Percentiles rank a stretch among this genome's conserved stretches.
Conservation (phyloP, 2,888 invertebrate species). For the Troides aeacus region DNA sequence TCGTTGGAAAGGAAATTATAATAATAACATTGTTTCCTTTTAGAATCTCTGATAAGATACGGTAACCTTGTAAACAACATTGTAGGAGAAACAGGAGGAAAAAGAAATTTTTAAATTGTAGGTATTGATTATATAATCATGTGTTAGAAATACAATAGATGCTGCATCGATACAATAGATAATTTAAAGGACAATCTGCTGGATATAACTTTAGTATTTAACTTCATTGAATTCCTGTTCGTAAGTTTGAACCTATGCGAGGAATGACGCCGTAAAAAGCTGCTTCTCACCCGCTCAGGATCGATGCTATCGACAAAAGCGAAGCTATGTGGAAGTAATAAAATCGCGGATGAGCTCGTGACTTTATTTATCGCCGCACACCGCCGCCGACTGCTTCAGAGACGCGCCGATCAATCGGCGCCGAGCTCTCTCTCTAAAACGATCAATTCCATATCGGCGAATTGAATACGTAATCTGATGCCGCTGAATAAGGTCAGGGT, state of each 20-base stretch:
- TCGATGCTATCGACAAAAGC: conserved; percentile 21
- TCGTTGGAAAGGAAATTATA: too few relatives aligned
- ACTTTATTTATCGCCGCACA: conserved; percentile 19
- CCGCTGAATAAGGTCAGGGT: too few relatives aligned
- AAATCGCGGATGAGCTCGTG: conserved; percentile 17
- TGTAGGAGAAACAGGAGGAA: too few relatives aligned
- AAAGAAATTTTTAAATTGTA: too few relatives aligned
- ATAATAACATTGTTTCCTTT: too few relatives aligned
- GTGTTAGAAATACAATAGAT: too few relatives aligned
- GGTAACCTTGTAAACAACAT: too few relatives aligned
- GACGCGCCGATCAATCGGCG: conserved; percentile 9
- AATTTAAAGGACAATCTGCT: too few relatives aligned
- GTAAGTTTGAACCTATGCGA: background rate
- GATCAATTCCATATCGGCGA: background rate
- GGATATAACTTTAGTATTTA: too few relatives aligned
- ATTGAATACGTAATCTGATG: background rate
- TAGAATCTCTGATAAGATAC: too few relatives aligned
- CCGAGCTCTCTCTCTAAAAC: background rate
- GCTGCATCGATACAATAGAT: too few relatives aligned
- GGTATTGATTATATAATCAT: too few relatives aligned
- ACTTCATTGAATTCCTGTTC: background rate
- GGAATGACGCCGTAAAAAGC: conserved; percentile 4
- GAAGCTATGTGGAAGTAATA: conserved; percentile 21
- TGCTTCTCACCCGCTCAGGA: conserved; percentile 2
- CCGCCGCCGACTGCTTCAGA: background rate